Base-by-base conservation (phyloP, 2,797 vertebrate genomes). In the Ptychadena robeensis region DNA sequence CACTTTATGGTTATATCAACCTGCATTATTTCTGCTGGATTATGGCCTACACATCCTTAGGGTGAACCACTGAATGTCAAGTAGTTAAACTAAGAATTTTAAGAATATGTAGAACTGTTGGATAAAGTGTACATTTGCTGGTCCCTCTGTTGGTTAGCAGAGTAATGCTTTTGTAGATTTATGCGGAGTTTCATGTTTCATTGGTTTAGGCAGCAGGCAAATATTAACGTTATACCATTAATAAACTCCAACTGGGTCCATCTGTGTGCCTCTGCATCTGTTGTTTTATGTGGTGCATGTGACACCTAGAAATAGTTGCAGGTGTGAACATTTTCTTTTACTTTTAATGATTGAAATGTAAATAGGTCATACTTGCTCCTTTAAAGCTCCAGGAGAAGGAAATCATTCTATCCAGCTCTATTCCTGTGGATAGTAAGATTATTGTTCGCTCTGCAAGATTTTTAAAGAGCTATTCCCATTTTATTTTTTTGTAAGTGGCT, bases 1-100 rank as follows among this genome's bases (percentile, higher is more conserved):
- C 10, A 61, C 61, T 68, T 73, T 73, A 75, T 40, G 32, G 64
- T 30, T 75, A 30, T 81, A 57, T 67, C 63, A 77, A 76, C 66
- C 53, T 71, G 34, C 18, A 35, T 70, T 82, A 69, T 82, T 76
- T 70, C 37, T 73, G 30, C 18, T 53, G 32, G n/a, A n/a, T 66
- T 74, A 40, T 66, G 35, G 22, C 22, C 14, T 8, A 35, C 8
- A 38, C 3, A 68, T 73, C 32, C 40, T 37, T 38, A 25, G 44
- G 40, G n/a, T 73, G 4, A 37, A 31, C 9, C 27, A 48, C 28
- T 53, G 30, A 53, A 57, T 68, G 34, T 68, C 9, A 57, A 34
- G 27, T 10, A 15, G 40, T 15, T 38, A 73, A 34, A 73, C 28
- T 14, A 9, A 38, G 65, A 28, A 11, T 66, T 66, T 76, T 44